phyloP scores from a whole-genome alignment of 2,113 vertebrate genomes.

The Xiphophorus maculatus region DNA sequence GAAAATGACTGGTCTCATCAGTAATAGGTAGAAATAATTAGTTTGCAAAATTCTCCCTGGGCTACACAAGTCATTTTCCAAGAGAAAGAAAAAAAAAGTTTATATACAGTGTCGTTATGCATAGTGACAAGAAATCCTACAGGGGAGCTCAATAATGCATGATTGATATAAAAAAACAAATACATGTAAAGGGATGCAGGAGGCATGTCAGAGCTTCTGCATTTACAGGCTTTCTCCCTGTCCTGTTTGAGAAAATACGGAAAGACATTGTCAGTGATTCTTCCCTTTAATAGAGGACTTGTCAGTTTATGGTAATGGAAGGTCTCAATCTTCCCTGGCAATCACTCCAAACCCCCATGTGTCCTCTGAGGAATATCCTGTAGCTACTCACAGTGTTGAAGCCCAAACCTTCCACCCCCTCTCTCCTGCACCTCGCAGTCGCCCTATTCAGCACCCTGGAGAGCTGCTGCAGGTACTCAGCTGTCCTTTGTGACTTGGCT shows the following conservation, averaged over 20 bases:
- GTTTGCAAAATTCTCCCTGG: conserved; percentile 56
- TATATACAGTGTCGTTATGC: conserved; percentile 13
- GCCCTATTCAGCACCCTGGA: conserved; percentile 80
- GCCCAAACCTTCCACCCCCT: conserved; percentile 39
- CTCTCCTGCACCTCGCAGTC: conserved; percentile 54
- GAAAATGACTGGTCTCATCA: conserved; percentile 11
- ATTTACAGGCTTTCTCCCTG: conserved; percentile 3
- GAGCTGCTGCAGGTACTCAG: conserved; percentile 77
- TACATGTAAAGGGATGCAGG: background rate
- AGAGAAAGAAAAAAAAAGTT: conserved; percentile 25
- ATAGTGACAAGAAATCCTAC: background rate
- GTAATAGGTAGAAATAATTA: conserved; percentile 54
- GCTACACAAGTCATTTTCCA: background rate
- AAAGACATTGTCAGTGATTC: conserved; percentile 13
- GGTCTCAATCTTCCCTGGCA: conserved; percentile 27
- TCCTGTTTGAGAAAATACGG: conserved; percentile 24
- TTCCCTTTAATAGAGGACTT: conserved; percentile 36
- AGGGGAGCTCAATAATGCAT: background rate
- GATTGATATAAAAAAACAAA: background rate
- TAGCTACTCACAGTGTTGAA: conserved; percentile 61
- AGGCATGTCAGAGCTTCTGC: background rate
- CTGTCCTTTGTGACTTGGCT: conserved; percentile 62
- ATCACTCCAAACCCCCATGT: conserved; percentile 50
- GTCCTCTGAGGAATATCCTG: conserved; percentile 67
- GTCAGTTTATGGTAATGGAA: conserved; percentile 50